Percentiles rank a stretch among this genome's conserved stretches.
phyloP scores from a whole-genome alignment of 2,888 invertebrate genomes.

The Hyposoter dolosus region DNA sequence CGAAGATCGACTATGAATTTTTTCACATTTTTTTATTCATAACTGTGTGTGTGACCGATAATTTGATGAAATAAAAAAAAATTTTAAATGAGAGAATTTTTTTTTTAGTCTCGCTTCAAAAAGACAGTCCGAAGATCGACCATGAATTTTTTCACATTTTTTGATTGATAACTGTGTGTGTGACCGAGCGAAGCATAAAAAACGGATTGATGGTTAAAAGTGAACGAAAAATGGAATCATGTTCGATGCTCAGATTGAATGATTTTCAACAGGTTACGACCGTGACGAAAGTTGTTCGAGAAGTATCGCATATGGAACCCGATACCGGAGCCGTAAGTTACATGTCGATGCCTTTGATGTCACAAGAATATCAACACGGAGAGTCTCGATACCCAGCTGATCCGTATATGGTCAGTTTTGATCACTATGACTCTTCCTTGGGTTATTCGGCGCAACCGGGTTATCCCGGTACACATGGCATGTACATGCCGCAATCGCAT shows the following conservation, averaged over 20 bases:
- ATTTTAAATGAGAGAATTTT: too few species aligned
- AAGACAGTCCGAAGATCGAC: too few species aligned
- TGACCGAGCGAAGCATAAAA: too few species aligned
- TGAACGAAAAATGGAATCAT: background rate
- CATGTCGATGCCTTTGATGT: conserved; percentile 84
- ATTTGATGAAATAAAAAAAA: too few species aligned
- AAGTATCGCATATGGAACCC: conserved; percentile 87
- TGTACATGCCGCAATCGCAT: conserved; percentile 82
- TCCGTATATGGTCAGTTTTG: conserved; percentile 84
- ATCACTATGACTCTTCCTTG: conserved; percentile 85
- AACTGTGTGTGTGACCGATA: too few species aligned
- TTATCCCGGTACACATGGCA: conserved; percentile 82
- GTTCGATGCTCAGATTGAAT: background rate
- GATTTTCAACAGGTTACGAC: conserved; percentile 87
- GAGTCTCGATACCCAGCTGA: conserved; percentile 83
- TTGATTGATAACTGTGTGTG: too few species aligned
- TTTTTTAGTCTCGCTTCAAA: too few species aligned
- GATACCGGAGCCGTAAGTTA: conserved; percentile 85
- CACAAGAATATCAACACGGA: conserved; percentile 82
- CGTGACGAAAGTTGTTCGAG: conserved; percentile 89
- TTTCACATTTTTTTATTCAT: too few species aligned
- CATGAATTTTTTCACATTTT: too few species aligned
- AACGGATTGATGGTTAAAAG: background rate
- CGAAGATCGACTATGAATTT: too few species aligned
- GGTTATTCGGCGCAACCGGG: conserved; percentile 83